phyloP scores from a whole-genome alignment of 2,113 vertebrate species.

The Muntiacus muntjak region DNA sequence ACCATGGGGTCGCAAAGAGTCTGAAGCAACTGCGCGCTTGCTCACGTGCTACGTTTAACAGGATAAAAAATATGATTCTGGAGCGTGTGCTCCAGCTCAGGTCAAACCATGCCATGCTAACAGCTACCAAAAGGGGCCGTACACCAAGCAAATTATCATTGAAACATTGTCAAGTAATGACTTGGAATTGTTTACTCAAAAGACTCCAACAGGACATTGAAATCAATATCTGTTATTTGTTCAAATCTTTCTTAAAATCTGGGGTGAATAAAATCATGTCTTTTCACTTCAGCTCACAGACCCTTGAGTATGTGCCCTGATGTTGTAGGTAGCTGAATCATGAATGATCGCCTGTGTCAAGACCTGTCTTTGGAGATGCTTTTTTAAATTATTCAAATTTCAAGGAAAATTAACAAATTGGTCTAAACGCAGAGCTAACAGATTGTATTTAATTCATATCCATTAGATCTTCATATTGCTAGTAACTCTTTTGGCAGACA shows the following conservation, averaged over 20 bases:
- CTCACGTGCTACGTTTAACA: not conserved
- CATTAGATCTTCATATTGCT: constrained; percentile 76
- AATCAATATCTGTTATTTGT: not conserved
- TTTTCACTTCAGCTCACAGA: not conserved
- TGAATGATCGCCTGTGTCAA: constrained; percentile 22
- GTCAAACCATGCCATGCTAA: not conserved
- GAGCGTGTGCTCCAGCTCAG: not conserved
- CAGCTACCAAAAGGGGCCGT: not conserved
- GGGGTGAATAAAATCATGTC: constrained; percentile 44
- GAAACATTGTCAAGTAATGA: not conserved
- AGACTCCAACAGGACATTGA: not conserved
- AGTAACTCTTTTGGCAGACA: constrained; percentile 77
- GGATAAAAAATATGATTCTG: not conserved
- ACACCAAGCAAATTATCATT: not conserved
- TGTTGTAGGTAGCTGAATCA: not conserved
- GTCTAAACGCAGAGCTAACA: constrained; percentile 55
- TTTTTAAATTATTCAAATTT: constrained; percentile 12
- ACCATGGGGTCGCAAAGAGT: not conserved
- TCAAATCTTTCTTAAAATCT: constrained; percentile 66
- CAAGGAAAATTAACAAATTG: constrained; percentile 53
- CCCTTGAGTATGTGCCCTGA: not conserved
- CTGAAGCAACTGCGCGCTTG: not conserved
- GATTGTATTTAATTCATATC: constrained; percentile 74
- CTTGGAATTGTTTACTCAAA: not conserved
- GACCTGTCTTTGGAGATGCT: not conserved